These are phyloP conservation scores for Carassius carassius DNA, from an alignment of 2,113 vertebrate species.

Conservation along the genomic window DNA sequence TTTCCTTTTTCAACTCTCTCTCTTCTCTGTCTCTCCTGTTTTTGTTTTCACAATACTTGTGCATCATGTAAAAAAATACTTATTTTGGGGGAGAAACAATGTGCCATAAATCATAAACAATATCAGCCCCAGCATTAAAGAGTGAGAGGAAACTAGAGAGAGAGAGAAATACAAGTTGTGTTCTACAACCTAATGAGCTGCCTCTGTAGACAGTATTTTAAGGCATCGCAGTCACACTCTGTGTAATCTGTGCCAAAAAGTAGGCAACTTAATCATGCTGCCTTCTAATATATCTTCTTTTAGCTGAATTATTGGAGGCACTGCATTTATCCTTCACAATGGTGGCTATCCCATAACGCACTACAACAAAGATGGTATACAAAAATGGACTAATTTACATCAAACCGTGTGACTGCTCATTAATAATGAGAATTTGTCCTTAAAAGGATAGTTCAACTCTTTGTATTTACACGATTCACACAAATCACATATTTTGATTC, in stretches of 20 bases:
- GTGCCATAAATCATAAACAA: constrained; percentile 42
- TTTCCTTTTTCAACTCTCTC: not conserved
- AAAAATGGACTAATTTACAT: not conserved
- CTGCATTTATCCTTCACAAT: not conserved
- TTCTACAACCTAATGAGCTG: constrained; percentile 26
- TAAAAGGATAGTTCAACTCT: no score
- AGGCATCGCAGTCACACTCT: not conserved
- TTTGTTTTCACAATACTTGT: not conserved
- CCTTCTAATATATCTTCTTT: not conserved
- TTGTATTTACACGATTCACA: no score
- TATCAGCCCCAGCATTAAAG: constrained; percentile 17
- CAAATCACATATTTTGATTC: no score
- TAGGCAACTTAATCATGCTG: not conserved
- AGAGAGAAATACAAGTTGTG: not conserved
- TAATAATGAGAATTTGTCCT: not conserved
- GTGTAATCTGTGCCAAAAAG: not conserved
- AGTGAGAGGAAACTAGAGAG: not conserved
- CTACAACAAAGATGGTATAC: not conserved
- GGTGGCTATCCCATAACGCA: not conserved
- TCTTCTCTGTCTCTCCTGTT: not conserved
- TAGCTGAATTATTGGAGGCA: not conserved
- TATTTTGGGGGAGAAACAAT: constrained; percentile 23
- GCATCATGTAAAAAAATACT: constrained; percentile 30
- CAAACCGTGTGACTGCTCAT: not conserved
- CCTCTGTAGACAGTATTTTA: not conserved